Percentiles rank a stretch among this genome's conserved stretches.
Conservation (phyloP, 2,113 vertebrate species). For the Sterrhoptilus dennistouni region DNA sequence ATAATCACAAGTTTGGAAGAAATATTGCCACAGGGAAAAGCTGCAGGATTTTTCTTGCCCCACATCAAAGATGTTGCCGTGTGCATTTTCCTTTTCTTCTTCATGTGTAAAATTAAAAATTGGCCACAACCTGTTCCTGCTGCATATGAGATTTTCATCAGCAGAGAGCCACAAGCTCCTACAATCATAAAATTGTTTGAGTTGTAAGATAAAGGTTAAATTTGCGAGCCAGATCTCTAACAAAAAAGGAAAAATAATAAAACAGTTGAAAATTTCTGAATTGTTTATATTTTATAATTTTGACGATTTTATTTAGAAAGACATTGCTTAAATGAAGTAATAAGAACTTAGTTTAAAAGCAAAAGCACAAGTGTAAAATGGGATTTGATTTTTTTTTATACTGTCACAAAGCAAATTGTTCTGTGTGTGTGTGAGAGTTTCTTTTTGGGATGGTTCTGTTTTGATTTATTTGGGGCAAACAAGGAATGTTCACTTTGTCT, state of each 20-base stretch:
- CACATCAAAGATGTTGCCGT: not conserved
- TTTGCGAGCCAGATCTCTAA: not conserved
- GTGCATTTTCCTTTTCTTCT: not conserved
- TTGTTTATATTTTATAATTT: not conserved
- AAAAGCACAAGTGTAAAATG: not conserved
- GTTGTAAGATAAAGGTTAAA: not conserved
- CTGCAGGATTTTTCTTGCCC: not conserved
- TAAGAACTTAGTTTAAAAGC: not conserved
- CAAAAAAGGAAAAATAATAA: not conserved
- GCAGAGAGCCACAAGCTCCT: not conserved
- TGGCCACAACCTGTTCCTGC: not conserved
- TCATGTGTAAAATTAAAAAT: not conserved
- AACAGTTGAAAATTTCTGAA: not conserved
- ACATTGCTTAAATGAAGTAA: not conserved
- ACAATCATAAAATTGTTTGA: not conserved
- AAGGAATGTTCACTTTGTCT: not conserved
- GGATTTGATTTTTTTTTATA: not conserved
- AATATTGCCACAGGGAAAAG: not conserved
- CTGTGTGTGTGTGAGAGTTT: not conserved
- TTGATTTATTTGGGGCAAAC: not conserved
- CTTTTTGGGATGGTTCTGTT: not conserved
- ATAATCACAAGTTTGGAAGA: not conserved
- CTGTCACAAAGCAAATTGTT: not conserved
- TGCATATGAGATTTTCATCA: not conserved
- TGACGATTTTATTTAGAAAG: not conserved